Percentiles rank a stretch among this genome's conserved stretches.
These are phyloP conservation scores for Sebastes umbrosus DNA, from an alignment of 2,797 vertebrate genomes.

Conservation along the genomic window DNA sequence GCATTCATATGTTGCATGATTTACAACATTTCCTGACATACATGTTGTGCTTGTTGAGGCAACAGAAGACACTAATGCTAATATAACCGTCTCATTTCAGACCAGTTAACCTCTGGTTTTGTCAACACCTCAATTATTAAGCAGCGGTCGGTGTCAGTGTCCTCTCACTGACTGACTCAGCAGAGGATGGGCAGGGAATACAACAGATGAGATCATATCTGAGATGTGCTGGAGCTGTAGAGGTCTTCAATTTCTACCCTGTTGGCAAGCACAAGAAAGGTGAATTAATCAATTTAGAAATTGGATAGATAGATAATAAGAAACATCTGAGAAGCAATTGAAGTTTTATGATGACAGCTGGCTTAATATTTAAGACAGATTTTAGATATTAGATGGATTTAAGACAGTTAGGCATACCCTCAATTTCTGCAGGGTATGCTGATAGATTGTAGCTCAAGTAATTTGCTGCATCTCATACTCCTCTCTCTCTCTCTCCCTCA, in stretches of 20 bases:
- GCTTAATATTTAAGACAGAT: not conserved
- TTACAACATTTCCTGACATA: not conserved
- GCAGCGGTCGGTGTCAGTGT: constrained; percentile 39
- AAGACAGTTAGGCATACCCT: not conserved
- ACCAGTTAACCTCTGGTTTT: constrained; percentile 50
- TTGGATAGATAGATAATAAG: not conserved
- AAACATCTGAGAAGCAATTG: not conserved
- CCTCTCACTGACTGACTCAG: constrained; percentile 29
- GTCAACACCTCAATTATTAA: constrained; percentile 68
- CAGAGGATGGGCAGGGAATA: not conserved
- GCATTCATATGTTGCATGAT: not conserved
- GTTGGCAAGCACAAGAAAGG: not conserved
- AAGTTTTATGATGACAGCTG: not conserved
- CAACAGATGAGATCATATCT: not conserved
- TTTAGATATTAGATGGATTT: not conserved
- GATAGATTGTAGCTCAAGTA: not conserved
- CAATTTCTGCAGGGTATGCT: not conserved
- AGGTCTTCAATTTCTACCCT: not conserved
- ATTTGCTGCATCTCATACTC: not conserved
- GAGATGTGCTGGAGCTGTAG: not conserved
- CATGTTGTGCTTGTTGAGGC: not conserved
- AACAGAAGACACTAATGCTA: not conserved
- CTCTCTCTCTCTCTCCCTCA: no score
- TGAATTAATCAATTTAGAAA: not conserved
- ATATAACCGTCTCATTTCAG: constrained; percentile 19